Conservation (phyloP, 92 coral and sea anemone genomes). For the Hydrozoanthus gracilis region DNA sequence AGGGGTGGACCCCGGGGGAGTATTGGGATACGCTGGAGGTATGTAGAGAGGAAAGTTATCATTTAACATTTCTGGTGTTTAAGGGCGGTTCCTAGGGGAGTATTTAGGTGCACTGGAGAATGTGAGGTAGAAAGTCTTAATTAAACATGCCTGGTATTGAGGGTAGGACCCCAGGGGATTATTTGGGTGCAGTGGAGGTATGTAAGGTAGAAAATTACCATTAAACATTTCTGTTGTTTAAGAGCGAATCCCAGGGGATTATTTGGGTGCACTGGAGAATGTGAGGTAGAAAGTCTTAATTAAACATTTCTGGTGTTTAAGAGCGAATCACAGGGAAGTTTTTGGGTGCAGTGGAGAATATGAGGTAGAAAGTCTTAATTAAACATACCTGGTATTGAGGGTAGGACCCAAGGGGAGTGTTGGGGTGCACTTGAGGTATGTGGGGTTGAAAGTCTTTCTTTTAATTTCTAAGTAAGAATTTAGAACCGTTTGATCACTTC, state of each 20-base stretch:
- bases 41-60: background rate
- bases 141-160: constrained; percentile 61
- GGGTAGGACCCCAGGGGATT: constrained; percentile 70
- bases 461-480: background rate
- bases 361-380: background rate
- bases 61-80: constrained; percentile 51
- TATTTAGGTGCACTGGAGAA: no score
- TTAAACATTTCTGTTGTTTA: constrained; percentile 49
- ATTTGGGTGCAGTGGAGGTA: constrained; percentile 52
- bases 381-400: constrained; percentile 73
- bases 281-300: background rate
- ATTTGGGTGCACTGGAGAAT: no score
- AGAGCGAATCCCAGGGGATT: constrained; percentile 36
- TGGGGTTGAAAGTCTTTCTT: background rate
- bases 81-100: constrained; percentile 51
- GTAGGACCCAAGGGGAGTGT: constrained; percentile 77
- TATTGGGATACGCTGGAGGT: constrained; percentile 70
- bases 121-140: no score
- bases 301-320: constrained; percentile 49
- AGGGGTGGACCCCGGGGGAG: constrained; percentile 80
- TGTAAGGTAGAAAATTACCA: background rate
- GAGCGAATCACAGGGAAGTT: constrained; percentile 22
- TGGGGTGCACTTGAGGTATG: constrained; percentile 66
- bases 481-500: background rate
- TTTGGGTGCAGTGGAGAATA: no score